Evolutionary conservation across 2,113 vertebrate species (phyloP).

Genomic region (Cygnus buccinator): DNA sequence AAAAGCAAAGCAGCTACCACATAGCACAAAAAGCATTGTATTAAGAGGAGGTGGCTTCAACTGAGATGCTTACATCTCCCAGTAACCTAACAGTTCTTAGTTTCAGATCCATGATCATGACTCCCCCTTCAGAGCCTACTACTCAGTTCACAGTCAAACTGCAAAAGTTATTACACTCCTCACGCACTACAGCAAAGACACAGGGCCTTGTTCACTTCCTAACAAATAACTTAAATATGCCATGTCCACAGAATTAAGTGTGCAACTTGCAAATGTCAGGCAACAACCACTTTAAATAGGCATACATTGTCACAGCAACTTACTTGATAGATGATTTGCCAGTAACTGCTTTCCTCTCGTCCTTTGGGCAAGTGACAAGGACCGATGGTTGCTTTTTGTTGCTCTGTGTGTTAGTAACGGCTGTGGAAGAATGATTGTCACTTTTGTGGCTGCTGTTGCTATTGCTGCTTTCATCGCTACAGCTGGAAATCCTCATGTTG

Average conservation of each 20-base stretch:
- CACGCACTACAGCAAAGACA: neutral
- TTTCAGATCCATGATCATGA: rapidly evolving
- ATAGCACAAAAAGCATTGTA: rapidly evolving
- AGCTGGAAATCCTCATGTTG: constrained; percentile 97
- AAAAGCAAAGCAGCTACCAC: neutral
- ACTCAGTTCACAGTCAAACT: neutral
- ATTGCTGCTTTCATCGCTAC: constrained; percentile 97
- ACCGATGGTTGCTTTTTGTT: constrained; percentile 89
- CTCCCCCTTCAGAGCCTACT: neutral
- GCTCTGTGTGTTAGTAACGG: constrained; percentile 53
- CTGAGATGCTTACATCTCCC: neutral
- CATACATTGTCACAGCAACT: neutral
- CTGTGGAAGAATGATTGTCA: constrained; percentile 81
- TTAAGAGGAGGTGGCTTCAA: neutral
- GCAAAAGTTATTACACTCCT: neutral
- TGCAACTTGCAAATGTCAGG: rapidly evolving
- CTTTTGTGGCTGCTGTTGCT: constrained; percentile 94
- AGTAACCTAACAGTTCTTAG: neutral
- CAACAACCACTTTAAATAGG: neutral
- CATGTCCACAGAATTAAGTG: rapidly evolving
- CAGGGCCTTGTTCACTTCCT: neutral
- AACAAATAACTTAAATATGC: rapidly evolving
- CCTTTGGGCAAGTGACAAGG: constrained; percentile 82
- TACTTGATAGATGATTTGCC: constrained; percentile 89
- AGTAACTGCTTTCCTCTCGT: constrained; percentile 87